phyloP scores from a whole-genome alignment of 2,888 invertebrate genomes.

The Blomia tropicalis region DNA sequence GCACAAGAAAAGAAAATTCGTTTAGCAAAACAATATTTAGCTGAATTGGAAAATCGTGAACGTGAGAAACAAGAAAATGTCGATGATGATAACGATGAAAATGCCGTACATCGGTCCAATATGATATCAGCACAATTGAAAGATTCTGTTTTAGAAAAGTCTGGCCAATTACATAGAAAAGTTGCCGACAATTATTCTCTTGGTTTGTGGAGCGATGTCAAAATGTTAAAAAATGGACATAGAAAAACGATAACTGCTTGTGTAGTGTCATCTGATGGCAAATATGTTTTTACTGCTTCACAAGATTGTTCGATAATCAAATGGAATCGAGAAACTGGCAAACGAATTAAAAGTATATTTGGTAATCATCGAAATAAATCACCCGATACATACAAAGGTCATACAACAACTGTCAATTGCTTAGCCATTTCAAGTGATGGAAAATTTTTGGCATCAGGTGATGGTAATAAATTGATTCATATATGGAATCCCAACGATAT shows the following conservation, averaged over 20 bases:
- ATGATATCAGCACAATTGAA: conserved; percentile 40
- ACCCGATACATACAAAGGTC: conserved; percentile 31
- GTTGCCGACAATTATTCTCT: conserved; percentile 47
- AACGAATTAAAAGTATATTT: conserved; percentile 34
- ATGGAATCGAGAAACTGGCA: conserved; percentile 42
- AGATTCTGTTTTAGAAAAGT: conserved; percentile 68
- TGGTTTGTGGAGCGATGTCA: conserved; percentile 31
- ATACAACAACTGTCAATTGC: conserved; percentile 43
- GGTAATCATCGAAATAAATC: conserved; percentile 33
- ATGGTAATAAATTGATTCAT: conserved; percentile 51
- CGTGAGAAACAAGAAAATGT: conserved; percentile 48
- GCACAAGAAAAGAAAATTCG: conserved; percentile 76
- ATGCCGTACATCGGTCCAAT: not conserved
- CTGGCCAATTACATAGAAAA: conserved; percentile 56
- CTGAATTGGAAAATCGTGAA: conserved; percentile 65
- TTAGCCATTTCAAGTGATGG: conserved; percentile 60
- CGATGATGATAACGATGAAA: conserved; percentile 46
- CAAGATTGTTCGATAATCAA: conserved; percentile 76
- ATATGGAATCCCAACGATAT: conserved; percentile 67
- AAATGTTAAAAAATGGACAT: conserved; percentile 51
- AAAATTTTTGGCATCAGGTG: conserved; percentile 61
- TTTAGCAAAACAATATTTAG: conserved; percentile 70
- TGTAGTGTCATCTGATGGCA: conserved; percentile 55
- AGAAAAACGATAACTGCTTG: conserved; percentile 60
- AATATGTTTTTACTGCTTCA: conserved; percentile 59